Evolutionary conservation across 2,888 invertebrate species (phyloP), one percentile per base, ranked within the genome.

Genomic region (Andrena marginata): DNA sequence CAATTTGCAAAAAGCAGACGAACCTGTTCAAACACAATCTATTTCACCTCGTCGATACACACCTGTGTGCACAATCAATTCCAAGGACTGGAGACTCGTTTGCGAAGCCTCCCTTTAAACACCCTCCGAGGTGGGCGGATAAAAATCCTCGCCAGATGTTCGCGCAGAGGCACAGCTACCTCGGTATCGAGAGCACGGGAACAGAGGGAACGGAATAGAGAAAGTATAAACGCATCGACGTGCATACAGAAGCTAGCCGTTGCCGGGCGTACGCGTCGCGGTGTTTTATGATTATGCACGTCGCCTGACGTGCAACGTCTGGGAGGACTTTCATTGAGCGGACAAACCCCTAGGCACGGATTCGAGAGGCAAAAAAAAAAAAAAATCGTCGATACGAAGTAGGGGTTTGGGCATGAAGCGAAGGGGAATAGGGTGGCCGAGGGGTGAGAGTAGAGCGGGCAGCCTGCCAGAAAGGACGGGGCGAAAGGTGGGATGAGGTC

Each of bases 311-410:
- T 68, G 77, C 77, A 84, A 77, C 86, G 83, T 85, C 86, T 82
- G 86, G 81, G 76, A 86, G 88, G 90, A 91, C 89, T 92, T 91
- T 92, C 90, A 91, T 92, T 89, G 90, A 91, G 92, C 90, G 89
- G 90, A 89, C 89, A 90, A 91, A 87, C 88, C 87, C 80, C 85
- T 77, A 86, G 84, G 84, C 80, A 85, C 76, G 83, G 77, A 82
- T 84, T 85, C 71, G 75, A 82, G 87, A 84, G 87, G 80, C 62
- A 75, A 79, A 85, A 85, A 80, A 64, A 75, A 79, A 85, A 85
- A 80, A 86, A 85, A 85, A 85, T 85, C 74, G 86, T 87, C 89
- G 87, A 90, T 90, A 89, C 85, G 82, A 74, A 74, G 81, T 74
- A 51, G 81, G 73, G 84, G 84, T 82, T 85, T 80, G 87, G 74